These are phyloP conservation scores for Chionoecetes opilio DNA, from an alignment of 1,140 invertebrate genomes.

Conservation along the genomic window DNA sequence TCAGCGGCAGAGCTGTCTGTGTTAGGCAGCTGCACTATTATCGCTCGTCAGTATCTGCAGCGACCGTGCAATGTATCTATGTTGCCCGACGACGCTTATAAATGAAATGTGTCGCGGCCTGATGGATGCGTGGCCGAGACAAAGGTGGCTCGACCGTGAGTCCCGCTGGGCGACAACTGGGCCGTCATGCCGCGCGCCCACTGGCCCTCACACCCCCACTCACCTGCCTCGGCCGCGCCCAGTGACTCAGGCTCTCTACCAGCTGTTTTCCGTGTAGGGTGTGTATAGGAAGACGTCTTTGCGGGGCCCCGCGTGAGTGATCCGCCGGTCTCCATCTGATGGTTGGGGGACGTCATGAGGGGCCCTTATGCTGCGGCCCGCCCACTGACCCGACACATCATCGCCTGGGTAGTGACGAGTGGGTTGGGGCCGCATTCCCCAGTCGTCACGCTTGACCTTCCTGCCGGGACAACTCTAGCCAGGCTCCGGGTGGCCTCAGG, in stretches of 20 bases:
- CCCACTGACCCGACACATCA: slow-evolving; percentile 39
- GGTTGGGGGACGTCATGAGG: not conserved
- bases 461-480: not conserved
- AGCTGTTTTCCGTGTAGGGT: not conserved
- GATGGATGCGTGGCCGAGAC: slow-evolving; percentile 74
- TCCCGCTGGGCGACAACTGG: slow-evolving; percentile 74
- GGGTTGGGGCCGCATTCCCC: not conserved
- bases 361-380: slow-evolving; percentile 9
- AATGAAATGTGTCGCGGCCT: slow-evolving; percentile 75
- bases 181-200: slow-evolving; percentile 62
- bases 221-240: not conserved
- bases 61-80: slow-evolving; percentile 72
- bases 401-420: slow-evolving; percentile 27
- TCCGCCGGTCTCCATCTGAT: not conserved
- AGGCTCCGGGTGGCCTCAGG: slow-evolving; percentile 35
- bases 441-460: not conserved
- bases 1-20: slow-evolving; percentile 75
- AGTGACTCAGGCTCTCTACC: not conserved
- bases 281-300: not conserved
- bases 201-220: not conserved
- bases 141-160: slow-evolving; percentile 75
- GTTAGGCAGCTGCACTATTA: slow-evolving; percentile 74
- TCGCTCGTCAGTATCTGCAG: slow-evolving; percentile 78
- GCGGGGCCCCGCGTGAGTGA: not conserved
- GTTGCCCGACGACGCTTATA: slow-evolving; percentile 75